Evolutionary conservation across 2,797 vertebrate genomes (phyloP), one percentile per base, ranked within the genome.

Genomic region (Rhinogobio ventralis): DNA sequence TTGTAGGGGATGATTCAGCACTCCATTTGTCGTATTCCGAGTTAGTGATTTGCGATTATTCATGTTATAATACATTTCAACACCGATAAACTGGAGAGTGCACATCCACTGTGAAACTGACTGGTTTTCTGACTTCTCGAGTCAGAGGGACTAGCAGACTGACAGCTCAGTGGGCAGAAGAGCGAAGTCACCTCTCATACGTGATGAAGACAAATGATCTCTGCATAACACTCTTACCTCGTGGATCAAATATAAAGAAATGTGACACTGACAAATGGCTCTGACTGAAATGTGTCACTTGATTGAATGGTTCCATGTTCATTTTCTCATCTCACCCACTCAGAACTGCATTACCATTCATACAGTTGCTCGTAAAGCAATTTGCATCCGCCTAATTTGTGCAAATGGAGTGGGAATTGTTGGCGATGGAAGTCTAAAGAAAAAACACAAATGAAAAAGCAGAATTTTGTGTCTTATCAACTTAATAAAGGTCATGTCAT

Each of bases 161-260:
- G 75, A 85, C 89, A 88, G 90, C 92, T 92, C 91, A 91, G 90
- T 93, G 93, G 92, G 90, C 91, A 94, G 91, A 88, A 89, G 90
- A 92, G 89, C 88, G 85, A 67, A 53, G 87, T 90, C 82, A 88
- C 75, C 89, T 73, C 86, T 90, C 84, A 83, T 57, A 83, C 88
- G 90, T 93, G 91, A 95, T 93, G 92, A 94, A 94, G 95, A 95
- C 93, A 90, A 92, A 95, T 95, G 93, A 93, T 88, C 86, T 91
- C 92, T 90, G 73, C 62, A 88, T 90, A 88, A 91, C 87, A 80
- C 75, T 85, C 87, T 90, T 82, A 93, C 90, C 88, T 88, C 90
- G 49, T 89, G 89, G 91, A 94, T 94, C 93, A 93, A 92, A 94
- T 82, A 85, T 91, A 92, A 93, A 93, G 90, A 92, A 93, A 93